Evolutionary conservation across 2,888 invertebrate species (phyloP).

Genomic region (Harpalus rufipes): DNA sequence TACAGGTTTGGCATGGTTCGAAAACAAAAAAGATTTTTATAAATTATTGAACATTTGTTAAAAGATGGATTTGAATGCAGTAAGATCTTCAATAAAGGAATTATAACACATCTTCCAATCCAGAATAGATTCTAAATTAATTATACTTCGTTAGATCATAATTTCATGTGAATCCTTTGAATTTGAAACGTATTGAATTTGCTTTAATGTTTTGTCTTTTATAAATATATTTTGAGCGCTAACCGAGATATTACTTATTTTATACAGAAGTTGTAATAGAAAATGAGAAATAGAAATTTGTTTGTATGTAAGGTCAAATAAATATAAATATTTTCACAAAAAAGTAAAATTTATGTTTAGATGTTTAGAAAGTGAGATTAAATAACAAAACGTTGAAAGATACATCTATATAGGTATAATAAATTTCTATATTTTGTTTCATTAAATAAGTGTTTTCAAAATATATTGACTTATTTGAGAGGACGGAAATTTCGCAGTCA

Average conservation of each 20-base stretch:
- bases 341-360: neutral
- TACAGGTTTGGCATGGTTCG: constrained; percentile 64
- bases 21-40: constrained; percentile 26
- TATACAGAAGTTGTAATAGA: neutral
- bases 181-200: no score
- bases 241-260: no score
- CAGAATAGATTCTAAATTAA: no score
- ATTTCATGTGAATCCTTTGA: no score
- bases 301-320: neutral
- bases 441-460: no score
- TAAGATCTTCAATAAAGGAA: no score
- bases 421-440: neutral
- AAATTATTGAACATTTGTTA: neutral
- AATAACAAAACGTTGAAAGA: neutral
- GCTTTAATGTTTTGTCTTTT: no score
- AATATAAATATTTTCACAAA: neutral
- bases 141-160: no score
- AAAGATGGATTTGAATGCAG: neutral
- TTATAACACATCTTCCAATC: no score
- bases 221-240: no score
- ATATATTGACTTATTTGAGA: no score
- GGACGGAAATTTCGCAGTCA: no score
- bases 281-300: neutral
- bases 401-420: neutral
- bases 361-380: neutral